Percentiles rank a stretch among this genome's conserved stretches.
Conservation (phyloP, 2,797 vertebrate genomes). For the Centropyge bicolor region DNA sequence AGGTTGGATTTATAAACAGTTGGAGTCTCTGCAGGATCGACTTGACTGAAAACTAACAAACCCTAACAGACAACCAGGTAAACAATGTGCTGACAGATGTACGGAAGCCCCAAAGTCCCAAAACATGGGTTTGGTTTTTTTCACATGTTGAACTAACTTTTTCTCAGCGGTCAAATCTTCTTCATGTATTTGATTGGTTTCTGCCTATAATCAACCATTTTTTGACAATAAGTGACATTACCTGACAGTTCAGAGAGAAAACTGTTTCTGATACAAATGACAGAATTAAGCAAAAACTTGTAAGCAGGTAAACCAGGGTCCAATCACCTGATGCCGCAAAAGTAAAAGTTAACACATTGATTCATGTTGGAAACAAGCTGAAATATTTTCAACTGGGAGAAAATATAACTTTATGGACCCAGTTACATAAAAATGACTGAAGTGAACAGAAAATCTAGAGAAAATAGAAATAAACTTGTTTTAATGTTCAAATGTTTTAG, state of each 20-base stretch:
- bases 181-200: background rate
- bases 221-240: background rate
- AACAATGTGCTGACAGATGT: background rate
- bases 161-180: background rate
- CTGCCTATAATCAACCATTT: background rate
- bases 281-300: background rate
- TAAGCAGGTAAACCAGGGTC: background rate
- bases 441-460: background rate
- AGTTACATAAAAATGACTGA: background rate
- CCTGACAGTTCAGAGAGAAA: background rate
- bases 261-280: background rate
- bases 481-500: background rate
- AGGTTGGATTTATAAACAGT: background rate
- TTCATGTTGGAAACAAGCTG: background rate
- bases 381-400: background rate
- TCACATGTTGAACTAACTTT: background rate
- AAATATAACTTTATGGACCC: constrained; percentile 2
- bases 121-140: background rate
- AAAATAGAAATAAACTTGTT: background rate
- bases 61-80: background rate
- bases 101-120: constrained; percentile 1
- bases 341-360: background rate
- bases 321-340: background rate
- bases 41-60: background rate
- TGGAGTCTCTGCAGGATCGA: background rate